A percentile compares a stretch with the other conserved stretches of the same genome.
phyloP scores from a whole-genome alignment of 2,888 invertebrate species.

The Sphinx pinastri region DNA sequence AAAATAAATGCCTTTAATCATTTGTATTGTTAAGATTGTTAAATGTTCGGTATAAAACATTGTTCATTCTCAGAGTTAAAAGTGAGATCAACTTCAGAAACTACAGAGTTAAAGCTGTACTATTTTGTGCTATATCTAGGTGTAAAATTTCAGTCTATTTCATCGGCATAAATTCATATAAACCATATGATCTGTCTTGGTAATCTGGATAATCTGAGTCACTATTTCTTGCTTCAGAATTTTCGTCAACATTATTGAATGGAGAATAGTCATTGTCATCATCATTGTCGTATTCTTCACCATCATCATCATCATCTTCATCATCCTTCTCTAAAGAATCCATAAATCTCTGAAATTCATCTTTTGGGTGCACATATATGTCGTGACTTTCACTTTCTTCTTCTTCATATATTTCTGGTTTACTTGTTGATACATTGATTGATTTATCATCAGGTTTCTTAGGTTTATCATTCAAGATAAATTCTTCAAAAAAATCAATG shows the following conservation, averaged over 20 bases:
- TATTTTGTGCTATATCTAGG: slow-evolving; percentile 18
- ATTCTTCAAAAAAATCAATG: slow-evolving; percentile 60
- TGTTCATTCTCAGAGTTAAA: slow-evolving; percentile 4
- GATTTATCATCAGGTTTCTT: slow-evolving; percentile 42
- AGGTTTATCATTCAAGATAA: slow-evolving; percentile 58
- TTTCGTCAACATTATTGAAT: slow-evolving; percentile 46
- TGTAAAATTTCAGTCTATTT: slow-evolving; percentile 66
- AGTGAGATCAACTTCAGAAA: slow-evolving; percentile 49
- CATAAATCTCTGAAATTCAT: slow-evolving; percentile 68
- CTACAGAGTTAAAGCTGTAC: slow-evolving; percentile 33
- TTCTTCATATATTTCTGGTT: slow-evolving; percentile 48
- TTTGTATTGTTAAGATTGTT: slow-evolving; percentile 46
- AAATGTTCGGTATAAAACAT: slow-evolving; percentile 2
- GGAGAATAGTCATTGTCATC: slow-evolving; percentile 50
- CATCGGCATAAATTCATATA: slow-evolving; percentile 77
- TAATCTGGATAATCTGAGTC: slow-evolving; percentile 48
- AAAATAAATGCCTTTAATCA: slow-evolving; percentile 60
- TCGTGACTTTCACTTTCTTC: slow-evolving; percentile 59
- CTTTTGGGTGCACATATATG: slow-evolving; percentile 57
- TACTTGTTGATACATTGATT: slow-evolving; percentile 35
- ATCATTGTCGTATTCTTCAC: slow-evolving; percentile 48
- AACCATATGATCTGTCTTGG: slow-evolving; percentile 59
- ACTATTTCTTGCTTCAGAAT: slow-evolving; percentile 41
- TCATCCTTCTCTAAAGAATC: slow-evolving; percentile 56
- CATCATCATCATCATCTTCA: slow-evolving; percentile 39